These are phyloP conservation scores for Cyprinodon variegatus DNA, from an alignment of 2,113 vertebrate genomes.

Conservation along the genomic window DNA sequence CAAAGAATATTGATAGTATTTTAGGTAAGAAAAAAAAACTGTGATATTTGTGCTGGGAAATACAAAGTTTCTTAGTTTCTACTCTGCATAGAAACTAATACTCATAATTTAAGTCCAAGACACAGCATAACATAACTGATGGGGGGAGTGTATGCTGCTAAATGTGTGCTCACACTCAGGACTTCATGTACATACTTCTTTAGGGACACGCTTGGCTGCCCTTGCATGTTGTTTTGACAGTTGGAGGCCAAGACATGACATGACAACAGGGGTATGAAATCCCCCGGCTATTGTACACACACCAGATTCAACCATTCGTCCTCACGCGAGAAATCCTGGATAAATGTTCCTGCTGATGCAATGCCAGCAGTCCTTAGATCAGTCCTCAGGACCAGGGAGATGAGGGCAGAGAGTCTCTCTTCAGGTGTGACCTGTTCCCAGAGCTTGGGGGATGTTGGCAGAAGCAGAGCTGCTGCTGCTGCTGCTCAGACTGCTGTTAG, in stretches of 20 bases:
- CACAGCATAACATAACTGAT: conserved; percentile 50
- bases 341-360: not conserved
- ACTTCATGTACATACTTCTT: conserved; percentile 43
- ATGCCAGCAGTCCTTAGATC: not conserved
- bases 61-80: not conserved
- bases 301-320: not conserved
- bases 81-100: conserved; percentile 18
- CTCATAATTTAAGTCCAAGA: conserved; percentile 48
- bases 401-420: not conserved
- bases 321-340: not conserved
- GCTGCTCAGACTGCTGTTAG: conserved; percentile 3
- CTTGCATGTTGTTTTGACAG: conserved; percentile 74
- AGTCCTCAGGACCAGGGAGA: not conserved
- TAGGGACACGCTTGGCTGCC: conserved; percentile 58
- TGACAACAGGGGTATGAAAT: conserved; percentile 41
- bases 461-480: not conserved
- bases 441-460: conserved; percentile 8
- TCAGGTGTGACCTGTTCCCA: conserved; percentile 41
- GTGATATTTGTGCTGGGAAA: conserved; percentile 16
- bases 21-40: not conserved
- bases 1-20: not conserved
- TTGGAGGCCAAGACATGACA: conserved; percentile 46
- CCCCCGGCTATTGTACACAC: conserved; percentile 9
- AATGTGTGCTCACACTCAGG: conserved; percentile 14
- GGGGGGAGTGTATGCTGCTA: not conserved